Evolutionary conservation across 2,113 vertebrate genomes (phyloP), one percentile per base, ranked within the genome.

Genomic region (Poicephalus meyeri): DNA sequence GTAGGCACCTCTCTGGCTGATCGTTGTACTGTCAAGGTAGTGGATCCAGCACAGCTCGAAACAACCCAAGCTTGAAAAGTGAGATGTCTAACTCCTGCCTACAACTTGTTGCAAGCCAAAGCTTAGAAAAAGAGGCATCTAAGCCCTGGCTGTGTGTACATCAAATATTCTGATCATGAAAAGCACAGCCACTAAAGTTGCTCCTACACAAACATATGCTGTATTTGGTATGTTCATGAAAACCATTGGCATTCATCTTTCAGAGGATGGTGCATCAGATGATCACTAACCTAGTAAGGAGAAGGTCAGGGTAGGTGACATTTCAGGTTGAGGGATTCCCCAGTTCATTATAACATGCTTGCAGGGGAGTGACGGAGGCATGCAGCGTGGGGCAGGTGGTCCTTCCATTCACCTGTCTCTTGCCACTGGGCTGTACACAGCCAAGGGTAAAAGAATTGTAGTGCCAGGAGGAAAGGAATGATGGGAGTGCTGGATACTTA

Each of bases 401-500:
- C 16, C 46, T 84, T 78, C 52, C 37, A 2, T 29, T 61, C 25
- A 31, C 11, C 42, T 24, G 17, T n/a, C 39, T n/a, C 10, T 55
- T 9, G 10, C 69, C 37, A 7, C 63, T 19, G 33, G 28, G 20
- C 49, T 58, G 3, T 24, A 24, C 29, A 31, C 50, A 78, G 10
- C 16, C 47, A 39, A 33, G 16, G 33, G 25, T 58, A 63, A 64
- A 89, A 61, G 35, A 80, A 49, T 6, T 26, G n/a, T 33, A 41
- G 61, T 50, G 49, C 23, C 44, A 35, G 56, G 41, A 50, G 25
- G 10, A 85, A 63, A 31, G 20, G 33, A 56, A 49, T 61, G 53
- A 21, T 1, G 2, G n/a, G 23, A 33, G 28, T 39, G 11, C 35
- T 0, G 3, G 3, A 12, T 56, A 11, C 49, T 49, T 89, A 8